These are phyloP conservation scores for Pachymerium ferrugineum DNA, from an alignment of 2,888 invertebrate genomes.

Conservation along the genomic window DNA sequence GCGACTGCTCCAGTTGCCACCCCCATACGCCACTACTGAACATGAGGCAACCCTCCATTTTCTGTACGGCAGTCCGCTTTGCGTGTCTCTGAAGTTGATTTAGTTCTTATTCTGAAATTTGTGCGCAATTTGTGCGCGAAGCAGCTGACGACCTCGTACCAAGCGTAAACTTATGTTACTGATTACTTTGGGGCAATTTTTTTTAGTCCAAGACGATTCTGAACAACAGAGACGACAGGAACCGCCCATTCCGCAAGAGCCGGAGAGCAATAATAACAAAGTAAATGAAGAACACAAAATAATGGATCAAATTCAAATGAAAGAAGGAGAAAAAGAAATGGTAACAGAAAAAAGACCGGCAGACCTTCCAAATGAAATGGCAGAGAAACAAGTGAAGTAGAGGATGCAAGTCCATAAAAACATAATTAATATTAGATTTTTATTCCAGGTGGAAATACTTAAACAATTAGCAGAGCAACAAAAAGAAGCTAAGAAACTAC, in stretches of 20 bases:
- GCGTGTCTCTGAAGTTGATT: too few species aligned
- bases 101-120: too few species aligned
- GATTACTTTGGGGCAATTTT: too few species aligned
- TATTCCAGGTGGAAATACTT: slow-evolving; percentile 51
- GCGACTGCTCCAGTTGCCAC: too few species aligned
- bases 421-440: not conserved
- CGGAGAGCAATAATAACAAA: slow-evolving; percentile 36
- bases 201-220: not conserved
- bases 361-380: not conserved
- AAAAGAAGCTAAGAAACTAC: slow-evolving; percentile 61
- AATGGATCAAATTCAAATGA: slow-evolving; percentile 33
- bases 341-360: not conserved
- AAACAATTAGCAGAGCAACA: slow-evolving; percentile 64
- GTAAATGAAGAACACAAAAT: too few species aligned
- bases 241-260: slow-evolving; percentile 39
- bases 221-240: slow-evolving; percentile 37
- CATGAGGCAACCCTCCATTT: too few species aligned
- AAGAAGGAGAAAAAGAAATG: slow-evolving; percentile 37
- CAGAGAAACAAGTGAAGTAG: slow-evolving; percentile 2
- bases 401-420: too few species aligned
- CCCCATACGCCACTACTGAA: too few species aligned
- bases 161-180: too few species aligned
- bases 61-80: too few species aligned
- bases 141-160: too few species aligned
- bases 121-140: too few species aligned